Base-by-base conservation (phyloP, 2,888 invertebrate species). In the Ethmia dodecea region DNA sequence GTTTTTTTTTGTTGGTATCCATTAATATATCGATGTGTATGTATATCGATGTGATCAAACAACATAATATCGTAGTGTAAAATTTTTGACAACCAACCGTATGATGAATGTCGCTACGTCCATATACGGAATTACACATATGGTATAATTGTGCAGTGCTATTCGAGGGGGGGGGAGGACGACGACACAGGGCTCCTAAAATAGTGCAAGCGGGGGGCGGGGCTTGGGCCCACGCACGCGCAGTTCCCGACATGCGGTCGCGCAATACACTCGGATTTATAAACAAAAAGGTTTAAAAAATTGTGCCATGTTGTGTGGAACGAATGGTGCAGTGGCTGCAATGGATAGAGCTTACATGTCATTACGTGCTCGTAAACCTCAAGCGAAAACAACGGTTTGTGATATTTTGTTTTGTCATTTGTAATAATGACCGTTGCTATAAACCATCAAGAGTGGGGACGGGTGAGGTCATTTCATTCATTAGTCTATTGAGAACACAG, bases 261-360 rank as follows among this genome's bases (percentile, higher is more conserved):
- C 5, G 15, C 37, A 37, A 41, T 34, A 31, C 52, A 53, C 56
- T 49, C 55, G 60, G 54, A 34, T 43, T 8, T 31, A 30, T 35
- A 10, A n/a, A n/a, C n/a, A 20, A 10, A 20, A 24, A 26, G 13
- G 26, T 27, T 27, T 9, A 22, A 20, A 35, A 37, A 34, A 30
- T 49, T 45, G 29, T 35, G 60, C 58, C 55, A 81, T 83, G 83
- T 60, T 84, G 69, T 79, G 86, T 43, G 80, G 80, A n/a, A 68
- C 79, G 25, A 72, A 68, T 47, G 78, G 81, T 10, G 79, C 83
- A 1, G 78, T 80, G 12, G 79, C 79, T 22, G 79, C 81, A 13
- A 87, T 86, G 86, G 87, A 87, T 35, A 76, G 87, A 37, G 87
- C 86, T 35, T 87, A 87, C 43, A 87, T 87, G 87, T 86, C 87